These are phyloP conservation scores for Solea senegalensis DNA, from an alignment of 2,113 vertebrate species.

Conservation along the genomic window DNA sequence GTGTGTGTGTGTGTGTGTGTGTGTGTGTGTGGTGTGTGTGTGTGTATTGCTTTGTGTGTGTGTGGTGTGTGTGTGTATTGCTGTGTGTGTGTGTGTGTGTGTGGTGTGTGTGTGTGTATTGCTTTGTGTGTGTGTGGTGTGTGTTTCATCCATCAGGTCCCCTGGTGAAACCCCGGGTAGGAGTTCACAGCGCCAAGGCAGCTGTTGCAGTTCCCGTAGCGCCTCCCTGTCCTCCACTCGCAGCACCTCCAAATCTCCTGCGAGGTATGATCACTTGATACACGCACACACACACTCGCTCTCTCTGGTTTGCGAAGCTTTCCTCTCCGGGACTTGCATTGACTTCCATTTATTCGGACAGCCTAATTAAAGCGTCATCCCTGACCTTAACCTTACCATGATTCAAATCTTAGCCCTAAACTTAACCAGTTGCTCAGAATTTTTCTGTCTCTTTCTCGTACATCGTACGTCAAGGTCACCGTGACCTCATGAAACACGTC, in stretches of 20 bases:
- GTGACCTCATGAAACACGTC: neutral
- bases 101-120: slow-evolving; percentile 23
- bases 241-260: slow-evolving; percentile 89
- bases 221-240: slow-evolving; percentile 88
- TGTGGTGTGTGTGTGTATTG: slow-evolving; percentile 26
- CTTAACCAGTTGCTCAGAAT: no score
- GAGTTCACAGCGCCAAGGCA: slow-evolving; percentile 88
- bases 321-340: no score
- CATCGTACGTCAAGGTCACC: neutral
- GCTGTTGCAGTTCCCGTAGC: slow-evolving; percentile 91
- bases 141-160: slow-evolving; percentile 80
- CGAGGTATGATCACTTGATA: slow-evolving; percentile 83
- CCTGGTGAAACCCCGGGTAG: slow-evolving; percentile 86
- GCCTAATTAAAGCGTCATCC: no score
- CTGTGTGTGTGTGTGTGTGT: slow-evolving; percentile 22
- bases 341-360: no score
- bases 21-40: slow-evolving; percentile 30
- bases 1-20: slow-evolving; percentile 26
- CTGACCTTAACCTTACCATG: no score
- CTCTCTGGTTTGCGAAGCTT: no score
- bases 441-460: no score
- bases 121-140: slow-evolving; percentile 30
- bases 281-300: neutral
- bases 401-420: no score
- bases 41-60: slow-evolving; percentile 17